phyloP scores from a whole-genome alignment of 1,140 invertebrate genomes.

The Limonius californicus region DNA sequence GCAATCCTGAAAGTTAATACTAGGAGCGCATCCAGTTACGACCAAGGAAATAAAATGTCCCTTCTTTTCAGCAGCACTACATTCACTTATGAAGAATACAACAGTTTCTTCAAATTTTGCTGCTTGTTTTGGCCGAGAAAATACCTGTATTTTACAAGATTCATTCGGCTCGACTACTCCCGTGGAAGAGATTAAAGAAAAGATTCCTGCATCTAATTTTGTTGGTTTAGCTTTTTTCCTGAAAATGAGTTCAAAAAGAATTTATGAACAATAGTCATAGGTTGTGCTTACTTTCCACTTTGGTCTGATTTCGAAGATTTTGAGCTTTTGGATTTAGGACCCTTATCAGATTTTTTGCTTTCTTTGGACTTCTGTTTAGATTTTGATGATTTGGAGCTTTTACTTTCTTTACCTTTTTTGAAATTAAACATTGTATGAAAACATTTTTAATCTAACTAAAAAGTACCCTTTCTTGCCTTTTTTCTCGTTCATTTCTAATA shows the following conservation, averaged over 20 bases:
- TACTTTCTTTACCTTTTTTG: no score
- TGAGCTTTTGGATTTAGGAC: neutral
- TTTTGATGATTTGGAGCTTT: no score
- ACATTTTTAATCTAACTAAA: no score
- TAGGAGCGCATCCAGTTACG: conserved; percentile 30
- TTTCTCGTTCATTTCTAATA: conserved; percentile 20
- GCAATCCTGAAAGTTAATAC: conserved; percentile 33
- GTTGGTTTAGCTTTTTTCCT: conserved; percentile 25
- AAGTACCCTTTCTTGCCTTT: no score
- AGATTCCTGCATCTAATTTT: conserved; percentile 30
- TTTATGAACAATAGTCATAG: no score
- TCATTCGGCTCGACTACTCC: conserved; percentile 31
- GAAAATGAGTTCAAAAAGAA: neutral
- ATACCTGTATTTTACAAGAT: conserved; percentile 27
- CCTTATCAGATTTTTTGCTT: neutral
- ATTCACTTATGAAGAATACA: conserved; percentile 32
- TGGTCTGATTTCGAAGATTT: neutral
- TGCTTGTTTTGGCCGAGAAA: conserved; percentile 24
- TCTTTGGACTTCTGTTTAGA: conserved; percentile 19
- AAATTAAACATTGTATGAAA: no score
- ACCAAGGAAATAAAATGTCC: conserved; percentile 28
- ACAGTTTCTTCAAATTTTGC: conserved; percentile 30
- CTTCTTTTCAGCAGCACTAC: conserved; percentile 23
- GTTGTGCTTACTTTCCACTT: neutral
- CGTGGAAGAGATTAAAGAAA: conserved; percentile 33